Evolutionary conservation across 2,888 invertebrate genomes (phyloP), one percentile per base, ranked within the genome.

Genomic region (Tachina fera): DNA sequence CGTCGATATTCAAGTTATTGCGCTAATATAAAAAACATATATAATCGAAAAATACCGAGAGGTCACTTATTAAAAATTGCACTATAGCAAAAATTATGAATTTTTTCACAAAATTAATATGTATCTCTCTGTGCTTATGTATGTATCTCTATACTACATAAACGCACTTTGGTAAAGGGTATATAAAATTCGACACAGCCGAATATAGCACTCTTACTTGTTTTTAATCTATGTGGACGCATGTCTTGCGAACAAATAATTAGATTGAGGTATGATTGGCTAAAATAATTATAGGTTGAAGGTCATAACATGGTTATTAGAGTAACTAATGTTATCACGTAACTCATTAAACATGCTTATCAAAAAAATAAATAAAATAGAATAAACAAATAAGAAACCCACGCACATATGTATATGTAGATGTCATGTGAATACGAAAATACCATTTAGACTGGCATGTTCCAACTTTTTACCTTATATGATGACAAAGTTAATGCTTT

Each of bases 271-370:
- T 63, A 72, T 77, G 72, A 72, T 74, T 77, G 51, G 61, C 72
- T 78, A 58, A 78, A 53, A 72, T 82, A 85, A 85, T 85, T 82
- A 85, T 45, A 70, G 85, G 81, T 77, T 81, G 58, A 56, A 81
- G 72, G 60, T 77, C 56, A 81, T 77, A 58, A 43, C 19, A 58
- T 51, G 68, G 22, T 76, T 82, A 63, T 76, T 70, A 47, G 16
- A 19, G 16, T 45, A 51, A 51, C 51, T 61, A 45, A 67, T 45
- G 51, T 45, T 74, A 67, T 51, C 45, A 71, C 45, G 70, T 78
- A 71, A 51, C 74, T 63, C 51, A 75, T 63, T 74, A 61, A 41
- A 41, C 11, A 74, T 5, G 19, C 22, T 45, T 22, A 43, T 31
- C 16, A 45, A 65, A 22, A n/a, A 31, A 31, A 31, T 3, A 31